phyloP scores from a whole-genome alignment of 1,140 invertebrate species.

The Leptonema lineaticorne region DNA sequence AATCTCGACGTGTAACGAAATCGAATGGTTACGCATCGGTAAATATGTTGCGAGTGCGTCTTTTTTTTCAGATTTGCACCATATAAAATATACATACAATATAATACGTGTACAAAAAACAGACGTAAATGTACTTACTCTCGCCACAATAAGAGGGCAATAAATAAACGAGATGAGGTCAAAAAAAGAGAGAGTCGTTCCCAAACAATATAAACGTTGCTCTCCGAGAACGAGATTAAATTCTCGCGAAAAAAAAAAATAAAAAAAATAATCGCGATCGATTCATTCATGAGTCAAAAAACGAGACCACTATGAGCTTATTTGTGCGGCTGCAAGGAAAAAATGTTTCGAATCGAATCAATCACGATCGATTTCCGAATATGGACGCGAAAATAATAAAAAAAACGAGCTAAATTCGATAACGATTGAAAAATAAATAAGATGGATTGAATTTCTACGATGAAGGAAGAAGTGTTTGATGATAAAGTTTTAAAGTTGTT shows the following conservation, averaged over 20 bases:
- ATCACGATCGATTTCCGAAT: no score
- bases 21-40: slow-evolving; percentile 24
- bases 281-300: background rate
- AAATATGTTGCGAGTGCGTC: background rate
- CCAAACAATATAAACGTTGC: slow-evolving; percentile 18
- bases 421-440: no score
- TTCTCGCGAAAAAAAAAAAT: no score
- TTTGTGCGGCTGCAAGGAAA: background rate
- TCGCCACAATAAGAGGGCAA: slow-evolving; percentile 13
- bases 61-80: background rate
- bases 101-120: background rate
- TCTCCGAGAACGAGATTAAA: background rate
- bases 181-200: slow-evolving; percentile 27
- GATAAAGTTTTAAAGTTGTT: no score
- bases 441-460: no score
- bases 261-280: background rate
- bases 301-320: no score
- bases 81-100: no score
- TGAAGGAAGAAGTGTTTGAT: no score
- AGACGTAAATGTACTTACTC: slow-evolving; percentile 9
- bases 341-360: no score
- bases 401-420: no score
- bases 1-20: slow-evolving; percentile 16
- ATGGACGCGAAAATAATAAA: no score
- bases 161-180: slow-evolving; percentile 32